phyloP scores from a whole-genome alignment of 1,140 invertebrate species.

The Bombus polaris region DNA sequence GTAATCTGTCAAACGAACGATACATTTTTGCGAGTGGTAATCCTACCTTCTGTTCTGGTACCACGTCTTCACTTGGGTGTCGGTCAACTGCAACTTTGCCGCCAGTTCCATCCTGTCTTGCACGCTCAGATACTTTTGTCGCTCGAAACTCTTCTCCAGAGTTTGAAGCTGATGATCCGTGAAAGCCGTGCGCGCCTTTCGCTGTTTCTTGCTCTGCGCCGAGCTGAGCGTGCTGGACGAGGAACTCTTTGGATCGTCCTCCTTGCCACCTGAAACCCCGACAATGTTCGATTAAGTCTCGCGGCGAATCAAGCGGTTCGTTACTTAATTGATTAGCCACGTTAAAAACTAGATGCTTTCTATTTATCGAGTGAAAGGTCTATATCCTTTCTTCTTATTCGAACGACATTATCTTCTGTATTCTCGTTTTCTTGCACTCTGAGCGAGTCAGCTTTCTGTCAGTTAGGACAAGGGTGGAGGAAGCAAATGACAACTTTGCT shows the following conservation, averaged over 20 bases:
- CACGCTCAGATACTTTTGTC: constrained; percentile 99
- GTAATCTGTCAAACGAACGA: background rate
- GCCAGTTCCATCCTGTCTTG: constrained; percentile 99
- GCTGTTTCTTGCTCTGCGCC: constrained; percentile 92
- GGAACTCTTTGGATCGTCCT: constrained; percentile 79
- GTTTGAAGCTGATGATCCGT: constrained; percentile 99
- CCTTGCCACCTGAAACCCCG: constrained; percentile 78
- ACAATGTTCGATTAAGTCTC: constrained; percentile 1
- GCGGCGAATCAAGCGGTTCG: too few relatives aligned
- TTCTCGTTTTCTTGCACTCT: background rate
- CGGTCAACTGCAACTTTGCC: constrained; percentile 96
- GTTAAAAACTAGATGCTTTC: too few relatives aligned
- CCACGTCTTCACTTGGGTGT: constrained; percentile 99
- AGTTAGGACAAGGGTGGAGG: fast-evolving
- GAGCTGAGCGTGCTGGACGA: constrained; percentile 84
- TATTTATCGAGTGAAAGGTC: background rate
- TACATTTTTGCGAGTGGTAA: background rate
- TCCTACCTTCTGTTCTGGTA: constrained; percentile 98
- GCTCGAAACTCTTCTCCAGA: constrained; percentile 98
- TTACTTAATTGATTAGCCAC: background rate
- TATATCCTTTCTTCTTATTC: background rate
- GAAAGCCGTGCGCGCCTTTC: constrained; percentile 99
- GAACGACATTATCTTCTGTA: background rate
- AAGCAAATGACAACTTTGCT: too few relatives aligned
- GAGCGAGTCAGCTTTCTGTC: too few relatives aligned